Conservation (phyloP, 2,113 vertebrate genomes). For the Anarhynchus alexandrinus region DNA sequence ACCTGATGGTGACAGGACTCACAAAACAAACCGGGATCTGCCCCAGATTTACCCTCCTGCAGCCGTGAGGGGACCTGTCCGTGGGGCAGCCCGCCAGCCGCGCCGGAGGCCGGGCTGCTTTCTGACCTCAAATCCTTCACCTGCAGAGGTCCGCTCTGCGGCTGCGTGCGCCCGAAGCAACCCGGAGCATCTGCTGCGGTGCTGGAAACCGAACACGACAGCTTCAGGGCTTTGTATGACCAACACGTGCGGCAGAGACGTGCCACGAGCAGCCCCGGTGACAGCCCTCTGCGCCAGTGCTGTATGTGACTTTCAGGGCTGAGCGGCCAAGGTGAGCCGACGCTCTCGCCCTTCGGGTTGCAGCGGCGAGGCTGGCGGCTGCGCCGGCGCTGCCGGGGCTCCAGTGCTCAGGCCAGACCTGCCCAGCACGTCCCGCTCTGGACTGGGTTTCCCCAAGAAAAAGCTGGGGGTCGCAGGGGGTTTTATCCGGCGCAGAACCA, state of each 20-base stretch:
- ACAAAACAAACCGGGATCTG: not conserved
- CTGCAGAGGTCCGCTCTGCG: not conserved
- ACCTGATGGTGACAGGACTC: not conserved
- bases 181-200: not conserved
- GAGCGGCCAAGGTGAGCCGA: not conserved
- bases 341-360: not conserved
- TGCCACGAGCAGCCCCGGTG: rapidly evolving
- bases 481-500: not conserved
- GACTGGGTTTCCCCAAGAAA: not conserved
- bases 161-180: not conserved
- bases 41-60: not conserved
- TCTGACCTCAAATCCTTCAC: not conserved
- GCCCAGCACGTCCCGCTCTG: rapidly evolving
- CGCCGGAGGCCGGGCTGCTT: rapidly evolving
- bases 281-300: not conserved
- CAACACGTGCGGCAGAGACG: rapidly evolving
- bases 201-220: not conserved
- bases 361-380: not conserved
- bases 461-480: not conserved
- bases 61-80: not conserved
- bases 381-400: not conserved
- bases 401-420: not conserved
- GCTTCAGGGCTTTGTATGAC: not conserved
- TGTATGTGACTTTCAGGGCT: not conserved
- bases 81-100: rapidly evolving